Evolutionary conservation across 2,113 vertebrate species (phyloP), one percentile per base, ranked within the genome.

Genomic region (Motacilla alba): DNA sequence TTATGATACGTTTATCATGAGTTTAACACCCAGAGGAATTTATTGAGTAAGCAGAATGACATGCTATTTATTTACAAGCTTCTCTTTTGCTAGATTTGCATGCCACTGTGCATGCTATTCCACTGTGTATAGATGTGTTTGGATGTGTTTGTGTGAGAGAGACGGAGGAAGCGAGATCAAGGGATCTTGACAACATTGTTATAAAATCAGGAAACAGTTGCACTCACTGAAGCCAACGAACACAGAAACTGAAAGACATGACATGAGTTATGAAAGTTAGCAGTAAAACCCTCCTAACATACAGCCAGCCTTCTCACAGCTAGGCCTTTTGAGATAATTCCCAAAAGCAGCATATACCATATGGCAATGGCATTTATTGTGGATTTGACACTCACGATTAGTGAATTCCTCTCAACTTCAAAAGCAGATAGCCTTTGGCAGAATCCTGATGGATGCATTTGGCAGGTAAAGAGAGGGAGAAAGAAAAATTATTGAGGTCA

Each of bases 161-260:
- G 56, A 49, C 2, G 9, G 79, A 89, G 91, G 91, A 94, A 92
- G 80, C 14, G 60, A 83, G 89, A 95, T 94, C 83, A 90, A 93
- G 75, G 74, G 83, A 93, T 78, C 83, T 78, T 90, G 83, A 94
- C 88, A 86, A 80, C 52, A 23, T 93, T 96, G 96, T 90, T 90
- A 81, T 90, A 92, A 88, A 87, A 93, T 93, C 85, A 89, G 95
- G 93, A 96, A 96, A 79, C 66, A 53, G 79, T 95, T 90, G 50
- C 79, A 46, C 43, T 93, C 83, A 41, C 68, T 91, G 81, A 84
- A 90, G 83, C 88, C 92, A 90, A 81, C 50, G 76, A 90, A 94
- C 47, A 95, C 64, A 89, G 56, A 93, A 95, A 90, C 75, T 28
- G n/a, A 83, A 96, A 87, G 79, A 90, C 69, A 18, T 92, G 93